Evolutionary conservation across 2,888 invertebrate species (phyloP).

Genomic region (Vesta saturnalis): DNA sequence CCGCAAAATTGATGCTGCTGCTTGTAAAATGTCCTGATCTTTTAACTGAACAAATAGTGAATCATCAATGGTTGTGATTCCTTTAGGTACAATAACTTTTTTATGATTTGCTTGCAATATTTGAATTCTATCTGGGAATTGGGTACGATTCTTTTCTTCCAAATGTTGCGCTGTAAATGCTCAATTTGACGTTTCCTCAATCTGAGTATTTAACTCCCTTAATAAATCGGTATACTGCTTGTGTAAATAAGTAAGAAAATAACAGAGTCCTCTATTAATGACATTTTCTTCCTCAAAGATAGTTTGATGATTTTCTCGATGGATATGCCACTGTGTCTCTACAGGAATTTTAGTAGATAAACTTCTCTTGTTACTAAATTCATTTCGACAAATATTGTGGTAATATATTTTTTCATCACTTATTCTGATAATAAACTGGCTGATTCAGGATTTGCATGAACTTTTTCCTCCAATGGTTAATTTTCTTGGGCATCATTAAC

Average conservation of each 20-base stretch:
- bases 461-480: no score
- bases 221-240: no score
- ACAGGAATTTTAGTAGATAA: background rate
- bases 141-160: background rate
- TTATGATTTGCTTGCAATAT: slow-evolving; percentile 6
- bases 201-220: background rate
- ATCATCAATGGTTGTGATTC: no score
- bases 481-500: no score
- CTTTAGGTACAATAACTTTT: background rate
- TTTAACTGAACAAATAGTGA: slow-evolving; percentile 4
- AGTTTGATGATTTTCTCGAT: no score
- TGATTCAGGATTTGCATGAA: no score
- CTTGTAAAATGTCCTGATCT: slow-evolving; percentile 22
- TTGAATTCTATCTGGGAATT: background rate
- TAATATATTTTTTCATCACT: background rate
- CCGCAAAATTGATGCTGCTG: slow-evolving; percentile 26
- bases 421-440: no score
- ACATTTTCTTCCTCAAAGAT: background rate
- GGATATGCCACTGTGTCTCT: background rate
- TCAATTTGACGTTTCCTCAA: background rate
- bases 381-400: background rate
- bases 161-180: background rate
- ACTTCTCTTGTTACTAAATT: background rate
- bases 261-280: background rate
- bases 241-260: no score